Conservation (phyloP, 2,797 vertebrate genomes). For the Anguilla obscura region DNA sequence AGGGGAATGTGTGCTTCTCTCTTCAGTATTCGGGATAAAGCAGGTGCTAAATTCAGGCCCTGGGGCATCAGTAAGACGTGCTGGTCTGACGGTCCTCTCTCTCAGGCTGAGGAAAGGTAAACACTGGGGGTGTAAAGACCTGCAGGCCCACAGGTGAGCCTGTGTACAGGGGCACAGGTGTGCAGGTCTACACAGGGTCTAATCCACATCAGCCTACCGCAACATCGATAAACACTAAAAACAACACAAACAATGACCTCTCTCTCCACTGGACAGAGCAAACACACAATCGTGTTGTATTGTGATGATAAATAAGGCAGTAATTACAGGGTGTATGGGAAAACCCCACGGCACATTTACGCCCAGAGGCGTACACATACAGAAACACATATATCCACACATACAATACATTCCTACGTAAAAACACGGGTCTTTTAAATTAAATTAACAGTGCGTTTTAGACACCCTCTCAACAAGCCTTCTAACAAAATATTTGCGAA, state of each 20-base stretch:
- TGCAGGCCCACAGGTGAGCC: not conserved
- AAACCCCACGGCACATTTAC: not conserved
- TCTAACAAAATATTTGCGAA: constrained; percentile 57
- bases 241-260: constrained; percentile 61
- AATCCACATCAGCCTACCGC: not conserved
- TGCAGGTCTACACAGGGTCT: not conserved
- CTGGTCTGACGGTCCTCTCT: no score
- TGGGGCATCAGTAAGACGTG: no score
- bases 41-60: no score
- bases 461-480: constrained; percentile 55
- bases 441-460: constrained; percentile 58
- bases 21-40: not conserved
- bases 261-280: constrained; percentile 71
- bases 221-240: not conserved
- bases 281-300: constrained; percentile 38
- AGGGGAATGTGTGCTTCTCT: not conserved
- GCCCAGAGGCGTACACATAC: not conserved
- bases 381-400: not conserved
- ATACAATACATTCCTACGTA: constrained; percentile 10
- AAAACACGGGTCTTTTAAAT: constrained; percentile 36
- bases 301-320: constrained; percentile 33
- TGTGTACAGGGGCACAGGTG: not conserved
- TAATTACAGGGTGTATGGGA: constrained; percentile 4
- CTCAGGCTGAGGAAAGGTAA: no score
- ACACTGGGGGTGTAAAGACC: no score